Conservation (phyloP, 35 echinoderm and acorn worm genomes). For the Amphiura filiformis region DNA sequence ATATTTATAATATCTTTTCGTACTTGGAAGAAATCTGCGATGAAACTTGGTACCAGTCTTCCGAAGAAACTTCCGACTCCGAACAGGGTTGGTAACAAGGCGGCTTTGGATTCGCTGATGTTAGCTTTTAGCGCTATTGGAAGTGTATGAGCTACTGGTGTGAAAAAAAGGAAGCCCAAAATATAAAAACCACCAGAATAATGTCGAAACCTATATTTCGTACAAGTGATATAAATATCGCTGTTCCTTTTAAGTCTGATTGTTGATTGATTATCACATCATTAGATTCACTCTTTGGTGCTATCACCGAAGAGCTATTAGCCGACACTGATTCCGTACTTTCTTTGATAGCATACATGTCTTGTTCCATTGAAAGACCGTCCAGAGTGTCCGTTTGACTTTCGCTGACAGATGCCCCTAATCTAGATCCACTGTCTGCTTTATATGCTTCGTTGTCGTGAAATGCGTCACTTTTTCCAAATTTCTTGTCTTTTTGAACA, state of each 20-base stretch:
- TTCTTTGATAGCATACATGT: no score
- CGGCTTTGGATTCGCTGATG: not conserved
- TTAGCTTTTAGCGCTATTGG: not conserved
- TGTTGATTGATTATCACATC: not conserved
- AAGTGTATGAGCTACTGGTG: not conserved
- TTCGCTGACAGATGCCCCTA: not conserved
- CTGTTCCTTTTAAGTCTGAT: not conserved
- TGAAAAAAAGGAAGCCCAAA: not conserved
- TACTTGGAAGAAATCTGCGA: not conserved
- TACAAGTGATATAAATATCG: not conserved
- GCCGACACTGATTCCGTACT: not conserved
- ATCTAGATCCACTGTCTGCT: not conserved
- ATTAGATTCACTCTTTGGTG: not conserved
- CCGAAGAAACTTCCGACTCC: not conserved
- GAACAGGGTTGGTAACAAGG: not conserved
- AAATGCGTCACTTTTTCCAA: no score
- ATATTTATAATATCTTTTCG: not conserved
- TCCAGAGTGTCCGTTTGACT: not conserved
- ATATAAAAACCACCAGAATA: not conserved
- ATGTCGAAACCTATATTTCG: not conserved
- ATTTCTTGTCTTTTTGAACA: not conserved
- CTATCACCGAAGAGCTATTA: not conserved
- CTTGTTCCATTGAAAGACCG: no score
- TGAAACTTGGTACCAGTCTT: not conserved
- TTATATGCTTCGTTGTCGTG: not conserved